Conservation (phyloP, 2,113 vertebrate species). For the Vanacampus margaritifer region DNA sequence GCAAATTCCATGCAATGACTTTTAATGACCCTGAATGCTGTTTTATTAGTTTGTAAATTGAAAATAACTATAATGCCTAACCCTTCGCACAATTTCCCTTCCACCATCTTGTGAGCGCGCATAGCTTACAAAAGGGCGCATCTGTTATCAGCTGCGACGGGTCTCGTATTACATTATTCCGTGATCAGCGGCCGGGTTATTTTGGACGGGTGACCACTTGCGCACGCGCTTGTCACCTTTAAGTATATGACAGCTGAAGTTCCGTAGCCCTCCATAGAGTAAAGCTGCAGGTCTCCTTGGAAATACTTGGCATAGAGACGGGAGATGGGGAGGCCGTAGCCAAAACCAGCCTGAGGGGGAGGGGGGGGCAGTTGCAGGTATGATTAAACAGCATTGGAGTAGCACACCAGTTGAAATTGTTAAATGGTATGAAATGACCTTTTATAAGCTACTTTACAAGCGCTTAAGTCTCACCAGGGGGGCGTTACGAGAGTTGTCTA, state of each 20-base stretch:
- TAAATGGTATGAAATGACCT: background rate
- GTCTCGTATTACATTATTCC: background rate
- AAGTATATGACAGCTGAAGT: constrained; percentile 94
- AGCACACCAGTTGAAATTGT: background rate
- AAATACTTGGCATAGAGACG: constrained; percentile 97
- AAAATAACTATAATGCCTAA: background rate
- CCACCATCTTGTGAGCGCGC: background rate
- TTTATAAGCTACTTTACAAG: constrained; percentile 38
- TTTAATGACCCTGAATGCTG: too few species aligned
- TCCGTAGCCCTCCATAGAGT: constrained; percentile 92
- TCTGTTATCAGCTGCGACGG: background rate
- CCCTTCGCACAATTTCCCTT: background rate
- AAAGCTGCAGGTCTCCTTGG: constrained; percentile 94
- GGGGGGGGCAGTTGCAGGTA: background rate
- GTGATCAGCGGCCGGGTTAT: background rate
- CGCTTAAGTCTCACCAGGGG: constrained; percentile 80
- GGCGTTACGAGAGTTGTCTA: constrained; percentile 81
- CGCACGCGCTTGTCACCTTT: constrained; percentile 80
- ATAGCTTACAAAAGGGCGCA: constrained; percentile 1
- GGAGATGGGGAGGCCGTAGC: constrained; percentile 96
- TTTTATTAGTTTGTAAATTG: too few species aligned
- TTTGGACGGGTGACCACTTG: background rate
- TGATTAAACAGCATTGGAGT: background rate
- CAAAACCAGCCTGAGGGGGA: constrained; percentile 87
- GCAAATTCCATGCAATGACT: too few species aligned